Base-by-base conservation (phyloP, 30 jellyfish, hydroid and myxozoan genomes). In the Haliclystus octoradiatus region DNA sequence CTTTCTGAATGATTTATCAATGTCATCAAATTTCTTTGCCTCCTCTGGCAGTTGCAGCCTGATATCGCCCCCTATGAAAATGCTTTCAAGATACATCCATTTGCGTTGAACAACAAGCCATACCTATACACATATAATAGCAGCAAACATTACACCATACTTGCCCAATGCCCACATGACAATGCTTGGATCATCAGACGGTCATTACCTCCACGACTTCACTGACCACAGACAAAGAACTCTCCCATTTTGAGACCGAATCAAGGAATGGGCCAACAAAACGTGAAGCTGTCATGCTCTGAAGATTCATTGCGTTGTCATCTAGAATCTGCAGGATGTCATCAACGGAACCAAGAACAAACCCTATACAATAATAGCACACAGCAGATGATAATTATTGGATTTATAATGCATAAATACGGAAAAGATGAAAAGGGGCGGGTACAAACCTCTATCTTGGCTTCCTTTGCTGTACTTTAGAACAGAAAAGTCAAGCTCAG, bases 71-170 rank as follows among this genome's bases (percentile, higher is more conserved):
- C 97, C 97, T 70, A 88, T 88, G 80, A 88, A 88, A 34, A 88
- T 88, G 78, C 97, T 88, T 62, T 88, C 97, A 31, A 88, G 74
- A 68, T 88, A 88, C 97, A 88, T 88, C 97, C 97, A 88, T 49
- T 88, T 88, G 26, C 97, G 82, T 70, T 88, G 97, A 2, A 88
- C 97, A 4, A 88, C 97, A 79, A 88, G 34, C 97, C 97, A 88
- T 1, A 88, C 93, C 97, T 88, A 65, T n/a, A n/a, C n/a, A n/a
- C n/a, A n/a, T n/a, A n/a, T n/a, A n/a, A n/a, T n/a, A n/a, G n/a
- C n/a, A n/a, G n/a, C n/a, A n/a, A n/a, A n/a, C n/a, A n/a, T n/a
- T n/a, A n/a, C n/a, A n/a, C n/a, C n/a, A n/a, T n/a, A n/a, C n/a
- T n/a, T n/a, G n/a, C n/a, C n/a, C n/a, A n/a, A n/a, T n/a, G n/a